Base-by-base conservation (phyloP, 2,113 vertebrate genomes). In the Oryzias curvinotus region DNA sequence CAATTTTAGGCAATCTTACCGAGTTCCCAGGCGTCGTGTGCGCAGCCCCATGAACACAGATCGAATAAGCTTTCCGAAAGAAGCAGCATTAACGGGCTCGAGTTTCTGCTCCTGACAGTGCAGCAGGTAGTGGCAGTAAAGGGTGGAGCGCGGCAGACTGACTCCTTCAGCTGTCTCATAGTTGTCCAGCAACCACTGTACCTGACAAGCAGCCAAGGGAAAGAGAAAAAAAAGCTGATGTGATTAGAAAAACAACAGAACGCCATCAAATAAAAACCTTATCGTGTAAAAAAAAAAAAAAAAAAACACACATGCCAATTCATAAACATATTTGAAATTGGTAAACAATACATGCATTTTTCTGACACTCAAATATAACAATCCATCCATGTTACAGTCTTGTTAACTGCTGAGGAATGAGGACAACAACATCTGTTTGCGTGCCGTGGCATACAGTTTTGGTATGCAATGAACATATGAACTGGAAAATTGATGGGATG, bases 41-140 rank as follows among this genome's bases (percentile, higher is more conserved):
- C 94, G 93, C 59, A 97, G 89, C 46, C 95, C 95, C 95, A 97
- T 96, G 85, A 97, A 97, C 57, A 97, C 95, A 0, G 95, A 97
- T 73, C 95, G 90, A 75, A 97, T 97, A 62, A 97, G 94, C 67
- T 97, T 97, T 55, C 95, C 95, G 0, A 97, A 97, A 55, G 95
- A 96, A 5, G 95, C 95, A 0, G 95, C 95, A 0, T 97, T 97
- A 52, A 97, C 95, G 0, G 95, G 95, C 81, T 97, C 95, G 65
- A 97, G 91, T 78, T 97, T 97, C 85, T 97, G 95, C 78, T 97
- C 95, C 90, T 97, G 95, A 82, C 95, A 96, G 88, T 97, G 95
- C 82, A 96, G 92, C 82, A 97, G 90, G 83, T 97, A 97, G 85
- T 97, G 95, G 90, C 95, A 96, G 89, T 97, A 97, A 50, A 97